Percentiles rank a stretch among this genome's conserved stretches.
These are phyloP conservation scores for Cettia cetti DNA, from an alignment of 2,113 vertebrate genomes.

Conservation along the genomic window DNA sequence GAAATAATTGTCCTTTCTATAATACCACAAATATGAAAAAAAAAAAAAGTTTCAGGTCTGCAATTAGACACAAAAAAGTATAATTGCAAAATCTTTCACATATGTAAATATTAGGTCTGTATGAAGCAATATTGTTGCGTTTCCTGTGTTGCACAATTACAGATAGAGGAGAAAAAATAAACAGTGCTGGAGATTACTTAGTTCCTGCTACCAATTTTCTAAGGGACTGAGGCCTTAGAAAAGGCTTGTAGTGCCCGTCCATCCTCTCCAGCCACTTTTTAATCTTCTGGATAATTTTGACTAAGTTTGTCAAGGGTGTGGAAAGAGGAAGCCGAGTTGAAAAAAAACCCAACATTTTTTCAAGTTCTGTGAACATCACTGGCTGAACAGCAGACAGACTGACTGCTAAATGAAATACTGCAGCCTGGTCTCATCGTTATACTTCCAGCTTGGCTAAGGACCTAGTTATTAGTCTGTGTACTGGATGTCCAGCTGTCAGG, in stretches of 20 bases:
- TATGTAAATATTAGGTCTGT: neutral
- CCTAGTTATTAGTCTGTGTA: neutral
- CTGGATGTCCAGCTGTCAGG: neutral
- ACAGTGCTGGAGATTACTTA: neutral
- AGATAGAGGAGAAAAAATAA: neutral
- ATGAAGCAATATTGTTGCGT: neutral
- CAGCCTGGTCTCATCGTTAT: neutral
- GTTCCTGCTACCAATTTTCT: neutral
- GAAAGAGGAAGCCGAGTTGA: neutral
- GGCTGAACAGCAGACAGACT: neutral
- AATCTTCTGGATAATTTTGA: neutral
- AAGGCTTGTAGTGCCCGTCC: neutral
- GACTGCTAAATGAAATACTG: neutral
- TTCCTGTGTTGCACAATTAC: neutral
- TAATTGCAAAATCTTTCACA: neutral
- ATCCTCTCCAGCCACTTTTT: neutral
- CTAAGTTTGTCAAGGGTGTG: neutral
- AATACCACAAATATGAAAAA: neutral
- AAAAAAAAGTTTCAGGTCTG: neutral
- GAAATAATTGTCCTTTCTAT: neutral
- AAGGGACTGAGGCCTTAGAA: neutral
- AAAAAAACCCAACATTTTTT: neutral
- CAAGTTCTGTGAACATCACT: neutral
- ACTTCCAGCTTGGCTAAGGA: neutral
- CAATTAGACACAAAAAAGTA: neutral